Conservation (phyloP, 2,888 invertebrate genomes). For the Aproaerema taeniolella region DNA sequence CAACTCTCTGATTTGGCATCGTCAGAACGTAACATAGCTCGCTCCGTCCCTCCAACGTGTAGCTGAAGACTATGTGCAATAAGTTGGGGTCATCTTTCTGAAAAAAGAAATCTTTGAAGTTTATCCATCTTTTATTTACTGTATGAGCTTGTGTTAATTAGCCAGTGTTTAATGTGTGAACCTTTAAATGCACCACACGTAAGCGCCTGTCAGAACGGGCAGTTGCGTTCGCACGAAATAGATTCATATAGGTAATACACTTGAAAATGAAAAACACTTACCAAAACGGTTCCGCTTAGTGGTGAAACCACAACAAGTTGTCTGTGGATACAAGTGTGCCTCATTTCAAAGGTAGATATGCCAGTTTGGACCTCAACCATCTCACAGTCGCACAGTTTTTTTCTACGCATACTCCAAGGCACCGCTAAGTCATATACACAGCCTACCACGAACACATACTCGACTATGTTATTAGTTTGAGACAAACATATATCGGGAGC, state of each 20-base stretch:
- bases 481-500: constrained; percentile 65
- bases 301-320: constrained; percentile 48
- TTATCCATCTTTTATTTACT: too few species aligned
- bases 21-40: constrained; percentile 54
- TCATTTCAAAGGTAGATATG: constrained; percentile 59
- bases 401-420: constrained; percentile 52
- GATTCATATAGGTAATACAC: too few species aligned
- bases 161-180: too few species aligned
- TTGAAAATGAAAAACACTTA: constrained; percentile 27
- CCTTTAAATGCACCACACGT: too few species aligned
- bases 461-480: too few species aligned
- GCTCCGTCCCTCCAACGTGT: constrained; percentile 43
- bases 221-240: too few species aligned
- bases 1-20: constrained; percentile 52
- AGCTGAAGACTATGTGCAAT: constrained; percentile 46
- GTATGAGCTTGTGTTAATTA: too few species aligned
- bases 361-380: constrained; percentile 59
- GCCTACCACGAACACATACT: constrained; percentile 55
- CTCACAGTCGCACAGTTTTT: constrained; percentile 63
- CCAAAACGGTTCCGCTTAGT: constrained; percentile 51
- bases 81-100: constrained; percentile 49
- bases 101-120: too few species aligned
- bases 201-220: too few species aligned
- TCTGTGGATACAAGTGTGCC: constrained; percentile 57
- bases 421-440: constrained; percentile 50